Percentiles rank a stretch among this genome's conserved stretches.
These are phyloP conservation scores for Heterodera filipjevi DNA, from an alignment of 2,888 invertebrate genomes.

Conservation along the genomic window DNA sequence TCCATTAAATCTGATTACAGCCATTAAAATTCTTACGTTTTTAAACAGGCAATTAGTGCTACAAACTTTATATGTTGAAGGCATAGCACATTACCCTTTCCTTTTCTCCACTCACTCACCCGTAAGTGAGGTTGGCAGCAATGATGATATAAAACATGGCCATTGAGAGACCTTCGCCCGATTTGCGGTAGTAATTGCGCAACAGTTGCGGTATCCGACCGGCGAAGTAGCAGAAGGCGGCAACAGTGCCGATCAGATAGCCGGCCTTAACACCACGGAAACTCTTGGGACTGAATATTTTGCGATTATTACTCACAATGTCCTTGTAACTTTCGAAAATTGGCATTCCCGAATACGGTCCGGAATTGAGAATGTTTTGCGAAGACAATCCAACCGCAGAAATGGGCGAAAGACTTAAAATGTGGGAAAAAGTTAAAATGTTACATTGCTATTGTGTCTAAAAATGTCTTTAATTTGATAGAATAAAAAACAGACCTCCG, in stretches of 20 bases:
- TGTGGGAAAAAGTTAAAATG: background rate
- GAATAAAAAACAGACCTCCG: constrained; percentile 1
- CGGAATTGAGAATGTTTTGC: background rate
- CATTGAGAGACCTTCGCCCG: constrained; percentile 64
- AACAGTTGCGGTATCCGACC: constrained; percentile 64
- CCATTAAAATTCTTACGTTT: no score
- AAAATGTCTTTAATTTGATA: no score
- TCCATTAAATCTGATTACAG: no score
- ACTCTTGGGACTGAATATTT: background rate
- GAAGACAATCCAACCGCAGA: constrained; percentile 1
- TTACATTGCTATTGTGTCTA: no score
- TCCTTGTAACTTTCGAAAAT: constrained; percentile 62
- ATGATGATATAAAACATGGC: constrained; percentile 65
- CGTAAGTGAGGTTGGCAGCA: constrained; percentile 65
- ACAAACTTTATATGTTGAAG: no score
- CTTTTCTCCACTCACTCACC: constrained; percentile 33
- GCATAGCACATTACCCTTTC: no score
- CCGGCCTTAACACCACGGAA: constrained; percentile 46
- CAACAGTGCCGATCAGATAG: constrained; percentile 64
- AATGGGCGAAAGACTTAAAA: constrained; percentile 30
- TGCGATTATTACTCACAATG: constrained; percentile 39
- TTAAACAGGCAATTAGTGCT: no score
- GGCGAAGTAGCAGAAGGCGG: constrained; percentile 63
- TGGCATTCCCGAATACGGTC: constrained; percentile 48
- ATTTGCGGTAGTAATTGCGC: constrained; percentile 60